Percentiles rank a stretch among this genome's conserved stretches.
These are phyloP conservation scores for Lasioglossum albipes DNA, from an alignment of 1,140 invertebrate genomes.

Conservation along the genomic window DNA sequence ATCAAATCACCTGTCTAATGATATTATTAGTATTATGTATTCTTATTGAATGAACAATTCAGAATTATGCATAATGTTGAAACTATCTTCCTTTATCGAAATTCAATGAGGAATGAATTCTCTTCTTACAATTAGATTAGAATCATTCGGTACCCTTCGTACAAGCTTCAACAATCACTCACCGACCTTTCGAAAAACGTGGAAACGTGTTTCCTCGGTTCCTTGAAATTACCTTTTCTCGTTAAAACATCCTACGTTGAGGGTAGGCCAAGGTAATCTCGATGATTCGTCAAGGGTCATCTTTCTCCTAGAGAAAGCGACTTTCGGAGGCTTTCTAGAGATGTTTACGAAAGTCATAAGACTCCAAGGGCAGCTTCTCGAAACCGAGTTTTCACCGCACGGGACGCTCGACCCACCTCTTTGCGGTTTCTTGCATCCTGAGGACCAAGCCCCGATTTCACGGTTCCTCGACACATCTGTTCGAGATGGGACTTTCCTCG, in stretches of 20 bases:
- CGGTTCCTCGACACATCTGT: not conserved
- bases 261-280: conserved; percentile 31
- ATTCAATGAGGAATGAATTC: no score
- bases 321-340: conserved; percentile 53
- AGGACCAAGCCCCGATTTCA: not conserved
- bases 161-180: not conserved
- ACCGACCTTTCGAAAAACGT: no score
- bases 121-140: no score
- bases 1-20: no score
- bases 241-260: not conserved
- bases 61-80: no score
- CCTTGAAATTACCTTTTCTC: not conserved
- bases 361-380: conserved; percentile 46
- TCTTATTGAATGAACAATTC: no score
- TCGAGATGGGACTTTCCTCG: not conserved
- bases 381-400: conserved; percentile 52
- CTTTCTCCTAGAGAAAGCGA: conserved; percentile 46
- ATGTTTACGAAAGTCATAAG: conserved; percentile 66
- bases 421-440: conserved; percentile 33
- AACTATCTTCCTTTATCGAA: no score
- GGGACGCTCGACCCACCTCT: conserved; percentile 1
- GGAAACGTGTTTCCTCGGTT: not conserved
- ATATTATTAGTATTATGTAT: no score
- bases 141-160: no score
- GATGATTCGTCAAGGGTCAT: conserved; percentile 39